Evolutionary conservation across 1,140 invertebrate species (phyloP).

Genomic region (Asobara japonica): DNA sequence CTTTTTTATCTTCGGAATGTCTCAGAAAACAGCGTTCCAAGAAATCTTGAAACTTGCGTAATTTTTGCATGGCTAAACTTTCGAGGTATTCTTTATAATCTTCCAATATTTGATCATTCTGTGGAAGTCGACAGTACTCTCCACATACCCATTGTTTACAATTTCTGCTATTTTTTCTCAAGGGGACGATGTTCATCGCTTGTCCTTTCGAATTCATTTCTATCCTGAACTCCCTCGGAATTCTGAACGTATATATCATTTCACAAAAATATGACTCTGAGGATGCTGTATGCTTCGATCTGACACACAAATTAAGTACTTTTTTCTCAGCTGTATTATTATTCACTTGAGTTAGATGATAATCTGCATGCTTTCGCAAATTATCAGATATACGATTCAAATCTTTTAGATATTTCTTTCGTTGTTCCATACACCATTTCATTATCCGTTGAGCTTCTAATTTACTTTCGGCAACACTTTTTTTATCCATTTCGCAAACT

Average conservation of each 20-base stretch:
- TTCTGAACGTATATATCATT: background rate
- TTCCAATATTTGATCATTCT: background rate
- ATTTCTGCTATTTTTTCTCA: too few relatives aligned
- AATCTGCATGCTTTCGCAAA: background rate
- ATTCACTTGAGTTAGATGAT: background rate
- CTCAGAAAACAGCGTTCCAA: background rate
- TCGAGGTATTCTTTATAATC: background rate
- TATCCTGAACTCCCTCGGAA: background rate
- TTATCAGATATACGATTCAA: background rate
- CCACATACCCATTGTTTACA: too few relatives aligned
- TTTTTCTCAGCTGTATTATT: background rate
- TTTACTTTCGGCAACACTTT: background rate
- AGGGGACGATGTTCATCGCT: too few relatives aligned
- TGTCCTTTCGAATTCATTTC: too few relatives aligned
- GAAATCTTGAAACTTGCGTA: background rate
- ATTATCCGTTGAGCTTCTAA: slow-evolving; percentile 8
- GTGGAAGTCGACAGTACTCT: too few relatives aligned
- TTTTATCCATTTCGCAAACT: background rate
- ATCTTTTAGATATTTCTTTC: too few relatives aligned
- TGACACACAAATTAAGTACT: background rate
- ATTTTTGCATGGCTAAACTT: background rate
- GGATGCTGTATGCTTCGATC: background rate
- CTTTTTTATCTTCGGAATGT: background rate
- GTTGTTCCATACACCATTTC: background rate
- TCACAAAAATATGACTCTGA: slow-evolving; percentile 18